Conservation (phyloP, 1,140 invertebrate species). For the Aphis gossypii region DNA sequence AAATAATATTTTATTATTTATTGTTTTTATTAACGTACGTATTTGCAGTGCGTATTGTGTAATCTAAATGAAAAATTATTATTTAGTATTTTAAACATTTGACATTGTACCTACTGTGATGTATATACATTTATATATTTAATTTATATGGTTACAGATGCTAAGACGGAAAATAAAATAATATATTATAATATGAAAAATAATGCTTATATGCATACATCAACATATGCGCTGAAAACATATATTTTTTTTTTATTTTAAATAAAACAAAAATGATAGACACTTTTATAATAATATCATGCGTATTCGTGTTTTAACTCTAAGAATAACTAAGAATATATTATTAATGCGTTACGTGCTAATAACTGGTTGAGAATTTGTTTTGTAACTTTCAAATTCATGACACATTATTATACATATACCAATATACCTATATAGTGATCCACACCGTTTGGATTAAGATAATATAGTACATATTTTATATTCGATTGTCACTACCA, state of each 20-base stretch:
- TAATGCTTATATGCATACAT: background rate
- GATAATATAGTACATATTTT: background rate
- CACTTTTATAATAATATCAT: background rate
- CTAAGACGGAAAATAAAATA: background rate
- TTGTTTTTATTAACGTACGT: background rate
- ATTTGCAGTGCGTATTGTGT: background rate
- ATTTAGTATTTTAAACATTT: slow-evolving; percentile 28
- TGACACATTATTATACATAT: background rate
- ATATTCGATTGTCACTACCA: background rate
- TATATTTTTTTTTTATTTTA: background rate
- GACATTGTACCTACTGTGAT: background rate
- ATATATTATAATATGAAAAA: background rate
- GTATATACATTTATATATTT: slow-evolving; percentile 10
- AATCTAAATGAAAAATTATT: slow-evolving; percentile 28
- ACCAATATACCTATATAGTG: background rate
- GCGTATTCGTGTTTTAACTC: background rate
- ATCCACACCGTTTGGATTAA: background rate
- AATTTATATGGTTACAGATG: background rate
- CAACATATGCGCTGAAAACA: background rate
- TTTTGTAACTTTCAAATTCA: slow-evolving; percentile 3
- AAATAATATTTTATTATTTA: background rate
- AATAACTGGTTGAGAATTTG: slow-evolving; percentile 9
- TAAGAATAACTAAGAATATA: background rate
- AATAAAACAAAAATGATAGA: background rate
- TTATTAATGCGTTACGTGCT: background rate